Evolutionary conservation across 1,140 invertebrate genomes (phyloP), one percentile per base, ranked within the genome.

Genomic region (Megalopta genalis): DNA sequence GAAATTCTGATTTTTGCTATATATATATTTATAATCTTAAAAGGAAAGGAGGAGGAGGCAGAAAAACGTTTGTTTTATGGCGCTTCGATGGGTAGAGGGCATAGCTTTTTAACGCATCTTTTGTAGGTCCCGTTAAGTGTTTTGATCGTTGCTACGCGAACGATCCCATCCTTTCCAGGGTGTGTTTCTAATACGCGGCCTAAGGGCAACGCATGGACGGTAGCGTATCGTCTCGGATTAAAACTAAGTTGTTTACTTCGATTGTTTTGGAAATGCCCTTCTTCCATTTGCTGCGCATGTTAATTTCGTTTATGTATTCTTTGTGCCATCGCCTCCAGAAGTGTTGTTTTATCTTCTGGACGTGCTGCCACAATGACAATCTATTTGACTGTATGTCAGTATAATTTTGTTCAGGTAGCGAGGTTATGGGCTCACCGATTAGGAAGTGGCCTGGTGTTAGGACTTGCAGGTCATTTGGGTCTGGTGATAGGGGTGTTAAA

Each of bases 381-480:
- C 46, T 21, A 21, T 7, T 3, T 65, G 32, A 3, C 63, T 46
- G 23, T 3, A 2, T 27, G 7, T 60, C 59, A 7, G 42, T n/a
- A 2, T 46, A 8, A 18, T 57, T 49, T 10, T 9, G 10, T 4
- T 62, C 59, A 21, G 25, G 59, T 2, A 64, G 0, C 18, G 10
- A 52, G 12, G 60, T 64, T 23, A 73, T 7, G 23, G 39, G 9
- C 5, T 39, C 59, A 10, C 42, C 70, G 39, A 73, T 73, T 23
- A 73, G 25, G 37, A 73, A 73, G 32, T 73, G 70, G 14, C 37
- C 60, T 25, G 60, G 70, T 1, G 70, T 73, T 0, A 73, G 60
- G 42, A 60, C 21, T 16, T 4, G 27, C 2, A 63, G n/a, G 21
- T 73, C 59, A 23, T 46, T 73, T 2, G 70, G 42, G 59, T 73